A percentile compares a stretch with the other conserved stretches of the same genome.
Conservation (phyloP, 2,113 vertebrate genomes). For the Setophaga coronata region DNA sequence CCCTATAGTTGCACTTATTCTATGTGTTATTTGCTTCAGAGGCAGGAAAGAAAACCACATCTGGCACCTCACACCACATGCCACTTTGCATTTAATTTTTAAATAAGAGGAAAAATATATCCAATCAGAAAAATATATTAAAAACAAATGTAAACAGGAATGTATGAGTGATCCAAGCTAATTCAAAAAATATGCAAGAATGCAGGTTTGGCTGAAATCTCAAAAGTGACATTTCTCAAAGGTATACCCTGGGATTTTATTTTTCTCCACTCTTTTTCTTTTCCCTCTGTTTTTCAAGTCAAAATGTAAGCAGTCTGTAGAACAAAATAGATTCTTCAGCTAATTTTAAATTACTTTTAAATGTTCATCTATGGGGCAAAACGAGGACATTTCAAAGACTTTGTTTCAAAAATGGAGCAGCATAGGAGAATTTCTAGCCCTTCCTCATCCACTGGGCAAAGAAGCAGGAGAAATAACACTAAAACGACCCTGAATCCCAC, state of each 20-base stretch:
- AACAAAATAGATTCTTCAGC: neutral
- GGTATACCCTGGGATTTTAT: neutral
- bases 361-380: neutral
- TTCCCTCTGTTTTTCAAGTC: neutral
- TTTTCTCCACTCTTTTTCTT: neutral
- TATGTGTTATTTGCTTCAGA: neutral
- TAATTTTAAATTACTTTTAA: neutral
- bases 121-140: neutral
- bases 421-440: neutral
- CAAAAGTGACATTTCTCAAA: neutral
- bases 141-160: neutral
- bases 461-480: neutral
- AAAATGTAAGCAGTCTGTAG: neutral
- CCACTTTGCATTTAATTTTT: neutral
- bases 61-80: neutral
- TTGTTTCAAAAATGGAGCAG: neutral
- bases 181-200: neutral
- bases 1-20: neutral
- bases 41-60: neutral
- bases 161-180: neutral
- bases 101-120: neutral
- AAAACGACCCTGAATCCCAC: neutral
- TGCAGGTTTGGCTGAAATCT: neutral
- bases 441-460: neutral
- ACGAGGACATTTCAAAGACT: neutral